phyloP scores from a whole-genome alignment of 2,888 invertebrate species.

The Branchellion lobata region DNA sequence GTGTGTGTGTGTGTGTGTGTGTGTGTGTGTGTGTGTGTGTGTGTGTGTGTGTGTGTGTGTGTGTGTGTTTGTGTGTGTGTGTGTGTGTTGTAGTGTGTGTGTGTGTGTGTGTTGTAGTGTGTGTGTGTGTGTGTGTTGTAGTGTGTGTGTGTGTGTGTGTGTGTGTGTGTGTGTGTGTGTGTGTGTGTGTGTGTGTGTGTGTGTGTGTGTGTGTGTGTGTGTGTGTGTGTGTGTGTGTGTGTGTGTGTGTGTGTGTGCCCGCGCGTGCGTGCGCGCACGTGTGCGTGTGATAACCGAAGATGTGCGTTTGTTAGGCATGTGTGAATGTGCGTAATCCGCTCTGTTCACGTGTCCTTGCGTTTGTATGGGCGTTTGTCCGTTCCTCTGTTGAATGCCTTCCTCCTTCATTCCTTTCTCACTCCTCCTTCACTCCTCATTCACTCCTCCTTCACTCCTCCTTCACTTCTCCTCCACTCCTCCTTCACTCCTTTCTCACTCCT shows the following conservation, averaged over 20 bases:
- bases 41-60: conserved; percentile 35
- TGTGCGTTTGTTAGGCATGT: no score
- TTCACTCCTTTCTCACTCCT: no score
- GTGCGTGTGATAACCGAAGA: no score
- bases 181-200: background rate
- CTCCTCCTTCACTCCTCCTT: no score
- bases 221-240: background rate
- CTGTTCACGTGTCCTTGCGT: no score
- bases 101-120: conserved; percentile 8
- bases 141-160: conserved; percentile 2
- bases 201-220: background rate
- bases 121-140: conserved; percentile 13
- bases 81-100: conserved; percentile 21
- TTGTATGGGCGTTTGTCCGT: no score
- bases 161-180: background rate
- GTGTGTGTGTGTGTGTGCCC: background rate
- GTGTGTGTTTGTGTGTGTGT: conserved; percentile 7
- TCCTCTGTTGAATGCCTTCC: no score
- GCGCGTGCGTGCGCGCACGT: background rate
- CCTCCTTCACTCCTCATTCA: no score
- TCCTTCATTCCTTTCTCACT: no score
- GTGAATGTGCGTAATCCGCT: no score
- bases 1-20: conserved; percentile 31
- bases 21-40: conserved; percentile 32
- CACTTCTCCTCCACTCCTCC: no score